Percentiles rank a stretch among this genome's conserved stretches.
Conservation (phyloP, 2,888 invertebrate genomes). For the Acanthosepion lycidas region DNA sequence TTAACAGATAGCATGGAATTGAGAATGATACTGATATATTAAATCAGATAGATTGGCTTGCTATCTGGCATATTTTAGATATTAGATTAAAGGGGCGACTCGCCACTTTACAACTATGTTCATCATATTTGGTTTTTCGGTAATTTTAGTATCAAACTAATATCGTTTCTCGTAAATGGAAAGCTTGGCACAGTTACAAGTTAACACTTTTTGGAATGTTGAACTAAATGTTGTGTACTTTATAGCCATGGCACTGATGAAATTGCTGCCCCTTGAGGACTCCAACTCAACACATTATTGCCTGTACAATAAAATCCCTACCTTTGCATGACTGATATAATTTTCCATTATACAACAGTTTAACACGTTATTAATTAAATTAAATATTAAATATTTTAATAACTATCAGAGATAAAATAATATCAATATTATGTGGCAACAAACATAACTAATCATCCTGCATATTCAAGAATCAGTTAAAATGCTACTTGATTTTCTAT, state of each 20-base stretch:
- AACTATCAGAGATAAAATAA: neutral
- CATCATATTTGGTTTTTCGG: neutral
- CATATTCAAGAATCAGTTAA: neutral
- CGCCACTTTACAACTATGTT: neutral
- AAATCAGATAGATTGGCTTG: constrained; percentile 16
- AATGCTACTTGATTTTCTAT: neutral
- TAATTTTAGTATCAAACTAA: neutral
- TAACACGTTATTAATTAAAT: neutral
- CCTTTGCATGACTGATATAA: neutral
- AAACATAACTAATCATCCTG: neutral
- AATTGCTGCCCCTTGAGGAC: neutral
- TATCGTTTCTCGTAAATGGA: neutral
- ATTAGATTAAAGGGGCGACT: neutral
- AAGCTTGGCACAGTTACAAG: neutral
- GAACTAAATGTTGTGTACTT: neutral
- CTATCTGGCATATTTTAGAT: constrained; percentile 18
- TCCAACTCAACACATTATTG: neutral
- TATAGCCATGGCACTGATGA: neutral
- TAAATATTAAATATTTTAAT: neutral
- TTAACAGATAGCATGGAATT: neutral
- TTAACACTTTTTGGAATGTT: neutral
- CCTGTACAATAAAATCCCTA: neutral
- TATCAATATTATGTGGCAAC: neutral
- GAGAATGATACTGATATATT: neutral
- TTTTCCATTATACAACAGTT: neutral